Base-by-base conservation (phyloP, 1,140 invertebrate genomes). In the Macrostomum lignano region DNA sequence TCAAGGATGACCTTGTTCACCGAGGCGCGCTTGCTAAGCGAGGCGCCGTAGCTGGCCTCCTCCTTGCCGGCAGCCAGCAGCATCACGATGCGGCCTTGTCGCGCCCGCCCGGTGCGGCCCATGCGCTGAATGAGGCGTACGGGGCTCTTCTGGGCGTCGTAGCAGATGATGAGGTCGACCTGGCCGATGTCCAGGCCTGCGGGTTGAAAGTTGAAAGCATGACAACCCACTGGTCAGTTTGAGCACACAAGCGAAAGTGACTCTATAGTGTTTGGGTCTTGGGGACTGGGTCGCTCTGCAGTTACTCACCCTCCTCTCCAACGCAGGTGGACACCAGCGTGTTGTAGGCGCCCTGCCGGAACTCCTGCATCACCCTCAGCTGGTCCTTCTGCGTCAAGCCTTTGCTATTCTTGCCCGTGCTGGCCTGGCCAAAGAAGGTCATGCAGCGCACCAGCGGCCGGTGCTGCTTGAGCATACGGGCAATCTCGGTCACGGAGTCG, bases 131-230 rank as follows among this genome's bases (percentile, higher is more conserved):
- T 70, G 14, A 84, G 64, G 10, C 61, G 46, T n/a, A 75, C 71
- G 1, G 79, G 74, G 38, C 74, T 78, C 41, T 73, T 71, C 35
- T 69, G 70, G 22, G 74, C 69, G 55, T 91, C 82, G 51, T 81
- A 88, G 51, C 79, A 84, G 23, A 91, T 59, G 34, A 91, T 86
- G 17, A 91, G 60, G 55, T 93, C 81, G 1, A 93, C 81, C 55
- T 79, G 74, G 13, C 81, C 82, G 39, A 91, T 77, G 55, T 91
- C 81, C 10, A 91, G n/a, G n/a, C n/a, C n/a, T n/a, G n/a, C n/a
- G n/a, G n/a, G n/a, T n/a, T n/a, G n/a, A n/a, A n/a, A n/a, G n/a
- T n/a, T n/a, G n/a, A n/a, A n/a, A n/a, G n/a, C n/a, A n/a, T n/a
- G n/a, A n/a, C n/a, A n/a, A n/a, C n/a, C n/a, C n/a, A n/a, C n/a